Evolutionary conservation across 2,888 invertebrate species (phyloP).

Genomic region (Lycocerus yunnanus): DNA sequence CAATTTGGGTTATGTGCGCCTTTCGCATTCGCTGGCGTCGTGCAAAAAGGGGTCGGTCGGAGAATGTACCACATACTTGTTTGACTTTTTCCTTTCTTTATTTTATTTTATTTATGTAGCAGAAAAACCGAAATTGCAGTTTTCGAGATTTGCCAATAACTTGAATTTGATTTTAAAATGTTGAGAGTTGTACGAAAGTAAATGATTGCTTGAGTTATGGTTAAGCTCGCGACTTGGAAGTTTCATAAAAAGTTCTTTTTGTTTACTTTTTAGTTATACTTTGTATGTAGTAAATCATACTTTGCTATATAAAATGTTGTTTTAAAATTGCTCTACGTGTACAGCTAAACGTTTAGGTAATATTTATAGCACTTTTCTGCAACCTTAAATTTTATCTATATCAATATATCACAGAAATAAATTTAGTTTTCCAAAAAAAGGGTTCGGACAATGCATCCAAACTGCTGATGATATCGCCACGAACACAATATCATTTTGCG

Average conservation of each 20-base stretch:
- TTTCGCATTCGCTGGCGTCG: background rate
- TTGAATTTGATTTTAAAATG: background rate
- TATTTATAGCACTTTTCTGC: slow-evolving; percentile 36
- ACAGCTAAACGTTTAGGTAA: slow-evolving; percentile 37
- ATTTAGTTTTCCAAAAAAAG: slow-evolving; percentile 27
- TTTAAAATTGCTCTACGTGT: slow-evolving; percentile 40
- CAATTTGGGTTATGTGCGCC: background rate
- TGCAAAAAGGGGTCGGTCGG: background rate
- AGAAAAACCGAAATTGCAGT: background rate
- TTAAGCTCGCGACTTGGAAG: background rate
- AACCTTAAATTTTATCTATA: slow-evolving; percentile 27
- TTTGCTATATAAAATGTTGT: slow-evolving; percentile 39
- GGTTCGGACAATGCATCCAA: slow-evolving; percentile 2
- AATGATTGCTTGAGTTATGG: background rate
- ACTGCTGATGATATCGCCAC: slow-evolving; percentile 6
- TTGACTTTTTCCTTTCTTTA: background rate
- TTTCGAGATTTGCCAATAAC: background rate
- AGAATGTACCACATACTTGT: background rate
- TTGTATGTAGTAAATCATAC: slow-evolving; percentile 38
- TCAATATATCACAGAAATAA: slow-evolving; percentile 20
- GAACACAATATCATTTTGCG: slow-evolving; percentile 9
- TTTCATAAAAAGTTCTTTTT: slow-evolving; percentile 23
- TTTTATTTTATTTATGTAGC: background rate
- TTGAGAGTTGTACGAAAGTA: background rate
- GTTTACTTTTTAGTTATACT: slow-evolving; percentile 21